A percentile compares a stretch with the other conserved stretches of the same genome.
These are phyloP conservation scores for Machimus rusticus DNA, from an alignment of 2,888 invertebrate genomes.

Conservation along the genomic window DNA sequence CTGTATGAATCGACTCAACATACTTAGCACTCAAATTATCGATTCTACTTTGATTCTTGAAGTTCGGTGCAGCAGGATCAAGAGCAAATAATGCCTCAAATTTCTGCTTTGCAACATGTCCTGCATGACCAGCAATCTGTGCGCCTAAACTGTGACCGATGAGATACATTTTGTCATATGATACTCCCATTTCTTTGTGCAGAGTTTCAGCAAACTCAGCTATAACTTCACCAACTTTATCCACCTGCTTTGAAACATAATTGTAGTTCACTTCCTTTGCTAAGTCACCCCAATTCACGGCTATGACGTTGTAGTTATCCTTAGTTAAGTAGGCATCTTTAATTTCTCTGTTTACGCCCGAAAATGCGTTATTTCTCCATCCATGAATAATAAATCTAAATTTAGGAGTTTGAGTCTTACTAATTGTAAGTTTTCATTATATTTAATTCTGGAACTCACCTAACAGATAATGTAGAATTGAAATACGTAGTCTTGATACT, in stretches of 20 bases:
- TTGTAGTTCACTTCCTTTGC: neutral
- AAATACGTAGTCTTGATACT: neutral
- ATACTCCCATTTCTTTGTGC: neutral
- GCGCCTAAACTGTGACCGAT: constrained; percentile 26
- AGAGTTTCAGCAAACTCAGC: neutral
- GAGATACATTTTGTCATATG: constrained; percentile 7
- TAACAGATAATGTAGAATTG: neutral
- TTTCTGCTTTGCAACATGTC: neutral
- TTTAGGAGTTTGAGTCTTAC: neutral
- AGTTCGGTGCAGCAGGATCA: constrained; percentile 18
- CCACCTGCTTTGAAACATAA: neutral
- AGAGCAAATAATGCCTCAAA: constrained; percentile 5
- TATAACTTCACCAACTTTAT: neutral
- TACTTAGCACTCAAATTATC: constrained; percentile 48
- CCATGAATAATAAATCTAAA: constrained; percentile 62
- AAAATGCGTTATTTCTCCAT: constrained; percentile 66
- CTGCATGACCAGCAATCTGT: constrained; percentile 15
- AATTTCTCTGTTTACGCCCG: constrained; percentile 50
- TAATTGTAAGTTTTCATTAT: neutral
- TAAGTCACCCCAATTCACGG: constrained; percentile 65
- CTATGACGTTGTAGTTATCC: constrained; percentile 66
- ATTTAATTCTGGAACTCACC: neutral
- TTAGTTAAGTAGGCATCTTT: constrained; percentile 64
- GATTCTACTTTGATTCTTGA: neutral
- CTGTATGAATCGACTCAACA: constrained; percentile 54